Evolutionary conservation across 23 tunicate genomes (phyloP).

Genomic region (Styela plicata): DNA sequence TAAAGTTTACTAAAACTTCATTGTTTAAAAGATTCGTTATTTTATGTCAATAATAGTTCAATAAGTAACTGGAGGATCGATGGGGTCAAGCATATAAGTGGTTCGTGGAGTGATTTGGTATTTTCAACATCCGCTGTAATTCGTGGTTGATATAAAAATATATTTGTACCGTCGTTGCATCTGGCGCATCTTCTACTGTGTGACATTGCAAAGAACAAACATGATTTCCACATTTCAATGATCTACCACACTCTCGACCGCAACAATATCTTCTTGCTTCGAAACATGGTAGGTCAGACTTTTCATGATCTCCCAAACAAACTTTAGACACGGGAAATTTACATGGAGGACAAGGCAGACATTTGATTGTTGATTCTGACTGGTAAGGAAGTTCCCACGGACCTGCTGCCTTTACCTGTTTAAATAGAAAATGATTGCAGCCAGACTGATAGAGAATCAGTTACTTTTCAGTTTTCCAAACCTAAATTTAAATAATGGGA

Average conservation of each 20-base stretch:
- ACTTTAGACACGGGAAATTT: conserved; percentile 39
- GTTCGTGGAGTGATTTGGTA: too few species aligned
- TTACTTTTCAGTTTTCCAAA: too few species aligned
- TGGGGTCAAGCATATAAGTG: too few species aligned
- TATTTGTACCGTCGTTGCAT: neutral
- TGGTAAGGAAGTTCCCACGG: conserved; percentile 81
- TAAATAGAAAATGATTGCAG: neutral
- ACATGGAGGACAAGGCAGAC: conserved; percentile 82
- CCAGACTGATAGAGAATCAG: too few species aligned
- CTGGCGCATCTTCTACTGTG: conserved; percentile 37
- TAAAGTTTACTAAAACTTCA: too few species aligned
- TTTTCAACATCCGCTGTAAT: neutral
- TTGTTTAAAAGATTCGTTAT: too few species aligned
- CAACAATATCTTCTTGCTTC: conserved; percentile 59
- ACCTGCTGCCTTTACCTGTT: conserved; percentile 46
- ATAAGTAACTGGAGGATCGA: too few species aligned
- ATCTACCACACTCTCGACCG: conserved; percentile 66
- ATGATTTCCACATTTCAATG: conserved; percentile 65
- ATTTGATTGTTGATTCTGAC: conserved; percentile 17
- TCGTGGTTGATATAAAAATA: neutral
- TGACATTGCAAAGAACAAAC: conserved; percentile 60
- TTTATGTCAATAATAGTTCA: too few species aligned
- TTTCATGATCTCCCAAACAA: conserved; percentile 74
- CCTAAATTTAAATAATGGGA: too few species aligned
- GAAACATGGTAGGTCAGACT: conserved; percentile 43